Percentiles rank a stretch among this genome's conserved stretches.
phyloP scores from a whole-genome alignment of 2,797 vertebrate species.

The Silurus aristotelis region DNA sequence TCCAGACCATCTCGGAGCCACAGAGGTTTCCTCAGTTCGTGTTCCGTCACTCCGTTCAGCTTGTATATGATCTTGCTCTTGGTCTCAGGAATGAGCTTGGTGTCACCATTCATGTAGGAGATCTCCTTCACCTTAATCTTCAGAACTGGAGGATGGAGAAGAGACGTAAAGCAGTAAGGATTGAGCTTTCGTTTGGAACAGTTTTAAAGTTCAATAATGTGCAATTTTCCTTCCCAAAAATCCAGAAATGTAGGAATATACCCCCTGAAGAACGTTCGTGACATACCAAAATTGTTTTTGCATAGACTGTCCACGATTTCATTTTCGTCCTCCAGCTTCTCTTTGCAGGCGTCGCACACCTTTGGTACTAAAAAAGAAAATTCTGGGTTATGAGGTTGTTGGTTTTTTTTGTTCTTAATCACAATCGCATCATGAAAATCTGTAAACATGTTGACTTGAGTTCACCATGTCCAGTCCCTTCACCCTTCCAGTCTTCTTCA shows the following conservation, averaged over 20 bases:
- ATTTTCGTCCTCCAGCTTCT: conserved; percentile 90
- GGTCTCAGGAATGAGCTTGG: conserved; percentile 93
- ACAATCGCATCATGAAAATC: background rate
- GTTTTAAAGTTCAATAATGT: background rate
- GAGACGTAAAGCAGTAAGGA: conserved; percentile 34
- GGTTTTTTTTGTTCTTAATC: background rate
- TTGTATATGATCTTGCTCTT: conserved; percentile 98
- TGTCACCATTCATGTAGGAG: conserved; percentile 95
- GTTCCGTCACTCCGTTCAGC: conserved; percentile 90
- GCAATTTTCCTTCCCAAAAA: background rate
- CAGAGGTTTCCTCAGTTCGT: conserved; percentile 89
- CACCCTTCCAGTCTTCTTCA: no score
- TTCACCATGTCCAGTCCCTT: no score
- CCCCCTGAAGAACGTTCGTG: background rate
- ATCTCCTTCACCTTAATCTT: conserved; percentile 99
- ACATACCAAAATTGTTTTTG: conserved; percentile 96
- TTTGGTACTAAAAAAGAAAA: conserved; percentile 80
- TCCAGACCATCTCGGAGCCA: conserved; percentile 94
- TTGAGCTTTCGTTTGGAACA: conserved; percentile 16
- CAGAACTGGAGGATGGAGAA: conserved; percentile 76
- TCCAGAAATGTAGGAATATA: background rate
- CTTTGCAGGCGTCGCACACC: conserved; percentile 95
- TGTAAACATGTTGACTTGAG: no score
- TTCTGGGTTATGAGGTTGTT: background rate
- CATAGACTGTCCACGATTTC: conserved; percentile 97